phyloP scores from a whole-genome alignment of 2,113 vertebrate species.

The Chloropsis hardwickii region DNA sequence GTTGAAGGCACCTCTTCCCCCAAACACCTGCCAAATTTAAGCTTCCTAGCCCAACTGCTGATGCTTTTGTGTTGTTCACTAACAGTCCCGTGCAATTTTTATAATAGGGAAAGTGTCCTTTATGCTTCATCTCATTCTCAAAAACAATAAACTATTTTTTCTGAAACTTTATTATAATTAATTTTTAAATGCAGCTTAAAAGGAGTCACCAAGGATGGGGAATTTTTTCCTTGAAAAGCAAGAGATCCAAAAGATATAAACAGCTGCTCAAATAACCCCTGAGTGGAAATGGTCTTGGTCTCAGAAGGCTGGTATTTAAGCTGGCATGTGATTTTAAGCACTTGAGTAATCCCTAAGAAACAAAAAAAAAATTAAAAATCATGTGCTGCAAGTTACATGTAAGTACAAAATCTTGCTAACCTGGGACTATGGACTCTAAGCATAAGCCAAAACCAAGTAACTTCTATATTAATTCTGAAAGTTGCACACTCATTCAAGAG shows the following conservation, averaged over 20 bases:
- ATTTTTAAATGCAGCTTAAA: not conserved
- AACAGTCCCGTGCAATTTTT: not conserved
- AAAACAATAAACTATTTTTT: not conserved
- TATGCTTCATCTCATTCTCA: not conserved
- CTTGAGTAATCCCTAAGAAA: not conserved
- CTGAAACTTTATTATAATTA: not conserved
- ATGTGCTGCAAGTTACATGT: not conserved
- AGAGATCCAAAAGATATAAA: conserved; percentile 7
- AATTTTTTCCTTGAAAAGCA: not conserved
- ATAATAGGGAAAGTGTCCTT: not conserved
- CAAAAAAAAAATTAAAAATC: not conserved
- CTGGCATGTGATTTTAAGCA: conserved; percentile 20
- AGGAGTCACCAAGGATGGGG: not conserved
- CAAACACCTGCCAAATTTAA: conserved; percentile 1
- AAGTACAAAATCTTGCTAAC: not conserved
- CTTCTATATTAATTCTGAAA: not conserved
- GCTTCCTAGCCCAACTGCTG: not conserved
- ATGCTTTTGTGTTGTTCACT: not conserved
- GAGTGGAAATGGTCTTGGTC: not conserved
- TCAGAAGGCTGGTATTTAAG: conserved; percentile 6
- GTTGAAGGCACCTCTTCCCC: not conserved
- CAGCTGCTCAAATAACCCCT: not conserved
- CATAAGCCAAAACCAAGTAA: not conserved
- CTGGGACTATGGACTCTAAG: not conserved
- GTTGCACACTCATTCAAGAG: not conserved